Conservation (phyloP, 2,113 vertebrate genomes). For the Gila orcuttii region DNA sequence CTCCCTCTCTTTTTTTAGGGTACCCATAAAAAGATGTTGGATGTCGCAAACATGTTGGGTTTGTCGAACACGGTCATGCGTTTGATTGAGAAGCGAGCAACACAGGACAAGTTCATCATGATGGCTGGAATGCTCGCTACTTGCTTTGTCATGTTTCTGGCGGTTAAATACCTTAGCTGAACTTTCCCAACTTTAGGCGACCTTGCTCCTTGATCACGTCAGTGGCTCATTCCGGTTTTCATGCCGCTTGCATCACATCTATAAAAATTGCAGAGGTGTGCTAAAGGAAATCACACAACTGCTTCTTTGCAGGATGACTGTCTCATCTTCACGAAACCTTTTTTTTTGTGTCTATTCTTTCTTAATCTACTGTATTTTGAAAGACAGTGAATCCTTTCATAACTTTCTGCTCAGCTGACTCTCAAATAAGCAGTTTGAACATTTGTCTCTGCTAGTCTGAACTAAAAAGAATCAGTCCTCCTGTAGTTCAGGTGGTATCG, state of each 20-base stretch:
- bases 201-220: conserved; percentile 47
- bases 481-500: background rate
- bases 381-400: background rate
- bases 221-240: conserved; percentile 38
- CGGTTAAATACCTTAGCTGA: conserved; percentile 93
- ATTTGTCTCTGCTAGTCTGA: background rate
- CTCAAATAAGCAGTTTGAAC: background rate
- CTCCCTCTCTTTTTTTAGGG: conserved; percentile 73
- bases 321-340: background rate
- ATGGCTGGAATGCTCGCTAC: conserved; percentile 93
- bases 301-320: conserved; percentile 4
- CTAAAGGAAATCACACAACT: conserved; percentile 7
- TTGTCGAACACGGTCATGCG: conserved; percentile 98
- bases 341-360: background rate
- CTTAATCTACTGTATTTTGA: background rate
- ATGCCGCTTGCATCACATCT: conserved; percentile 3
- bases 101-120: conserved; percentile 97
- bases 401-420: background rate
- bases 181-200: background rate
- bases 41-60: conserved; percentile 95
- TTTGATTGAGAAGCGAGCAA: conserved; percentile 92
- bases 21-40: conserved; percentile 97
- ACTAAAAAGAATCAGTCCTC: background rate
- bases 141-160: conserved; percentile 89
- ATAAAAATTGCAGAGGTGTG: background rate